Percentiles rank a stretch among this genome's conserved stretches.
phyloP scores from a whole-genome alignment of 2,888 invertebrate genomes.

The Nomada hirtipes region DNA sequence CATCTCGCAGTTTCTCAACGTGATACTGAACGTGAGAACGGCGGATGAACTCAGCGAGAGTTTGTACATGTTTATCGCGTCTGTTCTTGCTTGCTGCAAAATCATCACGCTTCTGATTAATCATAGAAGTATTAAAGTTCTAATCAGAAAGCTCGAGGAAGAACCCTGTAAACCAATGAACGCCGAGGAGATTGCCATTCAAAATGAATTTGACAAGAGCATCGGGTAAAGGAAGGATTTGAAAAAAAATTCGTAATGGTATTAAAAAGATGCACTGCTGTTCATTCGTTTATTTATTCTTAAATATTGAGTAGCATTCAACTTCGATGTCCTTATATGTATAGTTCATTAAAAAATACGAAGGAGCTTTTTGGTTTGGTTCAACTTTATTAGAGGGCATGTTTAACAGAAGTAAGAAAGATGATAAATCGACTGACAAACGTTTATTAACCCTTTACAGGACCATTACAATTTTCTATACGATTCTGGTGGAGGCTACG shows the following conservation, averaged over 20 bases:
- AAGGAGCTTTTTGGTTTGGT: too few species aligned
- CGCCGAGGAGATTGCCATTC: conserved; percentile 20
- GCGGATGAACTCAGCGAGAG: conserved; percentile 45
- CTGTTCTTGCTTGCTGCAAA: conserved; percentile 36
- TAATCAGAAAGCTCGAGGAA: conserved; percentile 16
- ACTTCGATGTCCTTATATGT: not conserved
- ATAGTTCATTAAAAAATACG: not conserved
- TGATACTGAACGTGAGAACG: conserved; percentile 41
- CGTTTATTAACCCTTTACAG: conserved; percentile 31
- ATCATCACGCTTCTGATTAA: conserved; percentile 35
- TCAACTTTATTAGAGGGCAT: too few species aligned
- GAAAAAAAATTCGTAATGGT: not conserved
- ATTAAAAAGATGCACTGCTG: too few species aligned
- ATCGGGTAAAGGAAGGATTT: conserved; percentile 41
- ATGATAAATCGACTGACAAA: not conserved
- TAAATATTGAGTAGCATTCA: not conserved
- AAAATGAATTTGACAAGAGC: conserved; percentile 25
- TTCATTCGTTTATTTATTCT: not conserved
- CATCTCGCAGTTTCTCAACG: conserved; percentile 40
- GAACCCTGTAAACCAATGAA: conserved; percentile 36
- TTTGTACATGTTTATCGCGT: conserved; percentile 48
- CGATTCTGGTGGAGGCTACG: conserved; percentile 42
- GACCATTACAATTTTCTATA: conserved; percentile 40
- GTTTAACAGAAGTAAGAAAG: too few species aligned
- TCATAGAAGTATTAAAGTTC: not conserved